Evolutionary conservation across 2,797 vertebrate species (phyloP).

Genomic region (Urocyon cinereoargenteus): DNA sequence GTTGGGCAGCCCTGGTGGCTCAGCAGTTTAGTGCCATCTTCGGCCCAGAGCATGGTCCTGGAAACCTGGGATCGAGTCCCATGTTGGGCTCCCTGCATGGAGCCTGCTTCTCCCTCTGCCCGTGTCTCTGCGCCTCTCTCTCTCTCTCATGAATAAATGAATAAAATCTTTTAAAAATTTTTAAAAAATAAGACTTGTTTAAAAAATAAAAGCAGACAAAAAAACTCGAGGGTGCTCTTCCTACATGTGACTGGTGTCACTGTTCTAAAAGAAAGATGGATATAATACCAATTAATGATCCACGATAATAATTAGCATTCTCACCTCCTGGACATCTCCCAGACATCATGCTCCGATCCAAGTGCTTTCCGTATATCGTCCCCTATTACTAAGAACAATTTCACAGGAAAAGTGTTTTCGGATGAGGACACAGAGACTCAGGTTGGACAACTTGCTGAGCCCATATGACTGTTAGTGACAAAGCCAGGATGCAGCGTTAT

Average conservation of each 20-base stretch:
- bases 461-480: not conserved
- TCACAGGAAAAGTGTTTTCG: not conserved
- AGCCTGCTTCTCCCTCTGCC: too few species aligned
- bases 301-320: not conserved
- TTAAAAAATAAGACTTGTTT: not conserved
- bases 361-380: not conserved
- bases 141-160: too few species aligned
- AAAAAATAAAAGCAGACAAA: not conserved
- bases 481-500: not conserved
- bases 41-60: too few species aligned
- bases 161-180: too few species aligned
- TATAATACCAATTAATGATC: not conserved
- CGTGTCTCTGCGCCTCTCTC: too few species aligned
- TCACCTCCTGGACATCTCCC: too few species aligned
- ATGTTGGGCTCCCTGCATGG: too few species aligned
- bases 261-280: not conserved
- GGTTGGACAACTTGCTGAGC: not conserved
- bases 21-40: too few species aligned
- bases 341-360: too few species aligned
- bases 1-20: not conserved
- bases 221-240: not conserved
- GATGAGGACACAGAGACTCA: not conserved
- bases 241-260: not conserved
- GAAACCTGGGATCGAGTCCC: too few species aligned
- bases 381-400: not conserved